Conservation (phyloP, 2,888 invertebrate genomes). For the Diogma glabrata region DNA sequence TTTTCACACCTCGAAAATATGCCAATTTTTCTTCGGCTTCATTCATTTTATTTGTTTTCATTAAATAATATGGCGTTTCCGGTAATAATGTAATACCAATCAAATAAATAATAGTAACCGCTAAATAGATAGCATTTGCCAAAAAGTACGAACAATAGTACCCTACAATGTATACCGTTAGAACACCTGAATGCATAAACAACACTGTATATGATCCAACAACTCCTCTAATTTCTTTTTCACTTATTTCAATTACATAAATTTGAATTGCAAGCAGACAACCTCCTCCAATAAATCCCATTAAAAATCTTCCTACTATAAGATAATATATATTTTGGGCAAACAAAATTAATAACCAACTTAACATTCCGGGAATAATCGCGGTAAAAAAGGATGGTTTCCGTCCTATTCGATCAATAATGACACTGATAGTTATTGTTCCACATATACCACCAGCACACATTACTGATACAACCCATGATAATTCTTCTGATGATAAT, state of each 20-base stretch:
- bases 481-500: slow-evolving; percentile 25
- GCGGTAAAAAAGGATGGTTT: slow-evolving; percentile 24
- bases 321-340: slow-evolving; percentile 26
- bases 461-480: slow-evolving; percentile 31
- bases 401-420: slow-evolving; percentile 29
- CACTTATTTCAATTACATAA: slow-evolving; percentile 30
- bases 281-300: slow-evolving; percentile 28
- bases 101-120: slow-evolving; percentile 24
- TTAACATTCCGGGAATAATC: slow-evolving; percentile 22
- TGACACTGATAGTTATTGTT: slow-evolving; percentile 29
- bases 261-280: slow-evolving; percentile 28
- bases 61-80: slow-evolving; percentile 31
- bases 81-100: slow-evolving; percentile 29
- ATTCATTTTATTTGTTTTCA: slow-evolving; percentile 19
- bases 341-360: slow-evolving; percentile 23
- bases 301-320: slow-evolving; percentile 25
- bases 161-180: slow-evolving; percentile 28
- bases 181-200: slow-evolving; percentile 28
- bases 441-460: slow-evolving; percentile 31
- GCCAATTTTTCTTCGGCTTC: not conserved
- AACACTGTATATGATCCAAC: slow-evolving; percentile 32
- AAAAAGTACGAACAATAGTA: slow-evolving; percentile 25
- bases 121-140: slow-evolving; percentile 25
- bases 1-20: not conserved
- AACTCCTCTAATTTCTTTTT: slow-evolving; percentile 30